Percentiles rank a stretch among this genome's conserved stretches.
Conservation (phyloP, 2,797 vertebrate species). For the Clarias laeviceps region DNA sequence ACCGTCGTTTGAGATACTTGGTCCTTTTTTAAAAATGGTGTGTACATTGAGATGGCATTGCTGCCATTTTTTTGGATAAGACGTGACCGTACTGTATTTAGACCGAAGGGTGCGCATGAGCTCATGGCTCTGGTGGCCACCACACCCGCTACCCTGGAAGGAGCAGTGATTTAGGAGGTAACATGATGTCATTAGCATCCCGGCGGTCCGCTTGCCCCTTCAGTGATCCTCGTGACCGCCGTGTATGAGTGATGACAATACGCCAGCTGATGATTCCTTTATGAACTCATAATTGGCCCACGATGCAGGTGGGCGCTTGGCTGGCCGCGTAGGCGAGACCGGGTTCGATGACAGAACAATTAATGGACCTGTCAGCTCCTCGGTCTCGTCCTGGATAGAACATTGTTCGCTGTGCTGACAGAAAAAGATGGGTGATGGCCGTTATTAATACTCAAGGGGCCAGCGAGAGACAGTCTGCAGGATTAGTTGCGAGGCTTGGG, state of each 20-base stretch:
- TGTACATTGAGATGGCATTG: slow-evolving; percentile 55
- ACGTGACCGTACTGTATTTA: slow-evolving; percentile 50
- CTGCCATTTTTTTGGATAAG: slow-evolving; percentile 50
- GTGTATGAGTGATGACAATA: slow-evolving; percentile 47
- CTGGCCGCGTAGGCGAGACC: background rate
- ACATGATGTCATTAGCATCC: slow-evolving; percentile 57
- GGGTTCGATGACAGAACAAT: slow-evolving; percentile 45
- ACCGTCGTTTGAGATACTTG: slow-evolving; percentile 30
- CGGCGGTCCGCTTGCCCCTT: slow-evolving; percentile 21
- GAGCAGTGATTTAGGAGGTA: slow-evolving; percentile 55
- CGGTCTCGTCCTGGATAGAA: slow-evolving; percentile 1
- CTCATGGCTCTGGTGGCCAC: slow-evolving; percentile 52
- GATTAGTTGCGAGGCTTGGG: slow-evolving; percentile 46
- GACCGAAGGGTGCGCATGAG: slow-evolving; percentile 48
- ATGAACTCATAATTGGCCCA: slow-evolving; percentile 45
- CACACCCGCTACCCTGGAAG: slow-evolving; percentile 34
- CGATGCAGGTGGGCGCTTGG: slow-evolving; percentile 28
- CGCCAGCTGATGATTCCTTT: slow-evolving; percentile 32
- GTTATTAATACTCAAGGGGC: slow-evolving; percentile 53
- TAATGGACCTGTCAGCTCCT: slow-evolving; percentile 44
- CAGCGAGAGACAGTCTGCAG: slow-evolving; percentile 44
- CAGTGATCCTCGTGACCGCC: slow-evolving; percentile 41
- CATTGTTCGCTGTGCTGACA: slow-evolving; percentile 45
- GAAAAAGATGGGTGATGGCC: slow-evolving; percentile 34
- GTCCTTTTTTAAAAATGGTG: slow-evolving; percentile 49